phyloP scores from a whole-genome alignment of 2,113 vertebrate species.

The Elephas maximus region DNA sequence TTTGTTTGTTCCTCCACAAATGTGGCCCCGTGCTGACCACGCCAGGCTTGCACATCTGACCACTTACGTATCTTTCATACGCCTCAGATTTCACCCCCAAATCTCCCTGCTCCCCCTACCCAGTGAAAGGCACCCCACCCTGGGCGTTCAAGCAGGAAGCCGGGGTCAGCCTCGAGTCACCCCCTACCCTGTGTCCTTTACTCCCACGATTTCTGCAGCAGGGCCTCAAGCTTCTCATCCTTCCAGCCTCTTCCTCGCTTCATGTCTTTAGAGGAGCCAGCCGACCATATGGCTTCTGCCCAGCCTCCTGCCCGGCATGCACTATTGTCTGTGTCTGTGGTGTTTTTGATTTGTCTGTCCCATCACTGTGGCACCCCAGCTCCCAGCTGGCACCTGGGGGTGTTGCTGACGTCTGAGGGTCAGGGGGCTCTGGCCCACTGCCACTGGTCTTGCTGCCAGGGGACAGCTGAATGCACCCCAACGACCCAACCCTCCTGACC shows the following conservation, averaged over 20 bases:
- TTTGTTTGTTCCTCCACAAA: background rate
- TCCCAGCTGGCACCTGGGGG: background rate
- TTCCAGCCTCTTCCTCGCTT: accelerated
- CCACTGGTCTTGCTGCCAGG: background rate
- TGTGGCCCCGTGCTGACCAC: accelerated
- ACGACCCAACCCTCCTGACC: background rate
- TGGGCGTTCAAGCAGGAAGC: background rate
- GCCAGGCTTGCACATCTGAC: background rate
- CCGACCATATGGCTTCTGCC: background rate
- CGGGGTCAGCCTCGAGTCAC: too few relatives aligned
- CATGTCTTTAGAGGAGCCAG: background rate
- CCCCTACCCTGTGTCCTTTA: accelerated
- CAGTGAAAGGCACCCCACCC: accelerated
- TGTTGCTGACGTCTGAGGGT: background rate
- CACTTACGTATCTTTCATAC: background rate
- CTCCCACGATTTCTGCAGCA: background rate
- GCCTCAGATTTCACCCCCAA: background rate
- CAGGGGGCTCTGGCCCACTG: background rate
- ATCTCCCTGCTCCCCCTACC: background rate
- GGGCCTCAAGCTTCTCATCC: background rate
- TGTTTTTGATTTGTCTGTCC: background rate
- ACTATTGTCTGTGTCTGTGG: background rate
- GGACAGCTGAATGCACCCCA: background rate
- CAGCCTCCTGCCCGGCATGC: background rate
- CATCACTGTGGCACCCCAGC: background rate